Evolutionary conservation across 2,113 vertebrate genomes (phyloP), one percentile per base, ranked within the genome.

Genomic region (Macquaria ambigua): DNA sequence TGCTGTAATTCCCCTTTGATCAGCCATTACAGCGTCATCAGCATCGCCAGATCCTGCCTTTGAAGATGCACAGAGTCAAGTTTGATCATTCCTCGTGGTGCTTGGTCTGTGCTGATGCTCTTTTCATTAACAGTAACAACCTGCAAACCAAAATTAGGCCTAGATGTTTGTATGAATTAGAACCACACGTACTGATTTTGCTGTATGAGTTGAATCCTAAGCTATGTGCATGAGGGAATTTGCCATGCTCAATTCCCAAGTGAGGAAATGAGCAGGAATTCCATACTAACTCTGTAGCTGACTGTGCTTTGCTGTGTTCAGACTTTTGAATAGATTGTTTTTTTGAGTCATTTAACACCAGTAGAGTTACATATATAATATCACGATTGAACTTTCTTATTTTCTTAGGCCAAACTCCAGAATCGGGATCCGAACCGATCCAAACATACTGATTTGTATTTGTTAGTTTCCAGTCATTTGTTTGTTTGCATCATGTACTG

Each of bases 121-220:
- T 87, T 88, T 87, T 87, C 76, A 89, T 93, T 88, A 87, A 69
- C 83, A 73, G 73, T 72, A 91, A 87, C 87, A 83, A 88, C 67
- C 66, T 82, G 85, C 85, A 84, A 74, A 34, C 79, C 46, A 62
- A 58, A 74, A 85, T 90, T 87, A 88, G 23, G 68, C 63, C 41
- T 39, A 18, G 39, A 62, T 87, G 85, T 77, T 87, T 88, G 59
- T 70, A 77, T 76, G 69, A 88, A 90, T 92, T 91, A 86, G 28
- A 81, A 43, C 66, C 25, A 25, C 23, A 18, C 37, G 20, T 12
- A 11, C 71, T 63, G 79, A 85, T 52, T 79, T 56, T 23, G 72
- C 71, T 39, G 50, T 50, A 50, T 34, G 74, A 41, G 55, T 61
- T 52, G 71, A 87, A 77, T 84, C 6, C 41, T 71, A 31, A 79